Evolutionary conservation across 2,797 vertebrate genomes (phyloP), one percentile per base, ranked within the genome.

Genomic region (Siniperca undulata): DNA sequence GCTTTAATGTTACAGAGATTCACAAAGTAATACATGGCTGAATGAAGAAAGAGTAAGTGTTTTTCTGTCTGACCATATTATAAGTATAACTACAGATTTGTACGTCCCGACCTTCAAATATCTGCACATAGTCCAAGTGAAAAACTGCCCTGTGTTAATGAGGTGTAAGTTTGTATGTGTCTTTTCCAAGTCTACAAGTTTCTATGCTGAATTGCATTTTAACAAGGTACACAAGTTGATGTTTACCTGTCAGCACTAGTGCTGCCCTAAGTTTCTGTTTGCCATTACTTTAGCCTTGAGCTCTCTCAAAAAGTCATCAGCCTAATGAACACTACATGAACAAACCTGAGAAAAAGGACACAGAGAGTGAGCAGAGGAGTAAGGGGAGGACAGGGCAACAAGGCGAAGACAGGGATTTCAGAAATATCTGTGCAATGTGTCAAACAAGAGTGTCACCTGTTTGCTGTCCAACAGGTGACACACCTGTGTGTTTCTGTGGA

Each of bases 321-420:
- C 34, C 56, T 80, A 62, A 77, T 77, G 50, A 90, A 84, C 59
- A 72, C 13, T 78, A 62, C 89, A 89, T 80, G 86, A 93, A 83
- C 86, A 86, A 92, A 89, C 89, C 85, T 89, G 86, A 93, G 81
- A 27, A 62, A 40, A 48, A 46, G 36, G 34, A 72, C 50, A 71
- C 38, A 71, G 61, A 30, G 30, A 40, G n/a, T 38, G 53, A 87
- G 38, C 19, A 58, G 9, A 52, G 19, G 44, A 56, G 61, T 20
- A 71, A 67, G 53, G 30, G 4, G 53, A 44, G 58, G 70, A 60
- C n/a, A 30, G 40, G 42, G 30, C 7, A 55, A 74, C 11, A 8
- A 11, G 56, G 55, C 19, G 6, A 68, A 81, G 82, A 48, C 1
- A 38, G 36, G 36, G 36, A 20, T 74, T 69, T 81, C 8, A 56